Evolutionary conservation across 2,113 vertebrate species (phyloP), one percentile per base, ranked within the genome.

Genomic region (Aphyosemion australe): DNA sequence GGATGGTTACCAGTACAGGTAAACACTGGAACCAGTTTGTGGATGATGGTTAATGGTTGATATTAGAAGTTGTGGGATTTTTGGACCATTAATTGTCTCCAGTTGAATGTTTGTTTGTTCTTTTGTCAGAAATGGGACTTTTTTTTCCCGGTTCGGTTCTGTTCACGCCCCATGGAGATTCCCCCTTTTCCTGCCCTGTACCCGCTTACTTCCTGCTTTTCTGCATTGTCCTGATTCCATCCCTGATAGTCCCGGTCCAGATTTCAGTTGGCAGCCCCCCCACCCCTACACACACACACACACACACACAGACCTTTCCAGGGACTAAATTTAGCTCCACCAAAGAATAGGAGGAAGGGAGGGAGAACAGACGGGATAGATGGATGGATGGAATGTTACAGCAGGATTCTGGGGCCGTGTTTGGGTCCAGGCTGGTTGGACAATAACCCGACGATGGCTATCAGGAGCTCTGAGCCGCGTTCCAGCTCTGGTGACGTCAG

Each of bases 321-420:
- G 45, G 0, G 19, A 67, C 89, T 92, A 93, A 90, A 93, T 88
- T 87, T 91, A 92, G 89, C 79, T 16, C 59, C 26, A 11, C 34
- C 39, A 73, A 92, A 92, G 91, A 93, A 92, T 92, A 71, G 87
- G 82, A 92, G 92, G 91, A 92, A 92, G 90, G 89, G 91, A 90
- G 89, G 85, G 87, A 76, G 84, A 89, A 83, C 72, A 78, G 85
- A 76, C 26, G 41, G 63, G 72, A 65, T 73, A 66, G 70, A 75
- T 78, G 72, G 82, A 78, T 83, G 66, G 82, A 83, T 80, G 53
- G 79, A 86, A 78, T 56, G 53, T 12, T 56, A 18, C n/a, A 19
- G 34, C 39, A 41, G 39, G 14, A 12, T 55, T 39, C 37, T 54
- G 45, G 65, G 42, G 61, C 61, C 74, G 59, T 81, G 83, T 87